Evolutionary conservation across 1,140 invertebrate species (phyloP).

Genomic region (Drosophila persimilis): DNA sequence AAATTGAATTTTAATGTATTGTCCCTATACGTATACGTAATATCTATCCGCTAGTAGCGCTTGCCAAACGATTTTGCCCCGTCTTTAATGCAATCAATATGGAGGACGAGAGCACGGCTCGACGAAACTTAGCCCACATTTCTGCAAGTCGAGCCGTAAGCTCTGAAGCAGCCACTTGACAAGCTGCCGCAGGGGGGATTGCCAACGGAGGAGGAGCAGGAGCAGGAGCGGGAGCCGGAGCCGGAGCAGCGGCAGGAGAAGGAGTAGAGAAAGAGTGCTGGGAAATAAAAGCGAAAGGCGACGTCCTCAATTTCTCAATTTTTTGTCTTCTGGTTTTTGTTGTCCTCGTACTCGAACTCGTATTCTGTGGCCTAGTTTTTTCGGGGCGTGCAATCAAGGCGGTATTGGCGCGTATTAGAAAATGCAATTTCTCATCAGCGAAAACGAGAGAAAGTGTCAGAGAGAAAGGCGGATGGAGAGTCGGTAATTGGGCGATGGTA

Average conservation of each 20-base stretch:
- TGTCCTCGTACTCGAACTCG: neutral
- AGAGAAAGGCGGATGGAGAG: neutral
- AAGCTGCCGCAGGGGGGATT: neutral
- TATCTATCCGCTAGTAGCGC: conserved; percentile 16
- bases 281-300: conserved; percentile 4
- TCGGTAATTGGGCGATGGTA: conserved; percentile 23
- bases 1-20: conserved; percentile 74
- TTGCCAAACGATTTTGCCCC: conserved; percentile 4
- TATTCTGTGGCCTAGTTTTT: conserved; percentile 55
- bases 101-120: conserved; percentile 45
- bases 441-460: conserved; percentile 20
- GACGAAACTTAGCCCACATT: conserved; percentile 64
- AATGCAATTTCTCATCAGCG: conserved; percentile 23
- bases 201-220: conserved; percentile 3
- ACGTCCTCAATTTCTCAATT: conserved; percentile 48
- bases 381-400: conserved; percentile 48
- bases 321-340: conserved; percentile 43
- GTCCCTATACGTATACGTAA: conserved; percentile 37
- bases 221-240: no score
- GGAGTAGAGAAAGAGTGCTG: conserved; percentile 8
- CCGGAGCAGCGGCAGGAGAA: conserved; percentile 1
- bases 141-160: conserved; percentile 33
- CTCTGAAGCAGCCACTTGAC: conserved; percentile 51
- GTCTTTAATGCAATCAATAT: conserved; percentile 68
- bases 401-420: conserved; percentile 55